Base-by-base conservation (phyloP, 2,113 vertebrate species). In the Diadophis punctatus region DNA sequence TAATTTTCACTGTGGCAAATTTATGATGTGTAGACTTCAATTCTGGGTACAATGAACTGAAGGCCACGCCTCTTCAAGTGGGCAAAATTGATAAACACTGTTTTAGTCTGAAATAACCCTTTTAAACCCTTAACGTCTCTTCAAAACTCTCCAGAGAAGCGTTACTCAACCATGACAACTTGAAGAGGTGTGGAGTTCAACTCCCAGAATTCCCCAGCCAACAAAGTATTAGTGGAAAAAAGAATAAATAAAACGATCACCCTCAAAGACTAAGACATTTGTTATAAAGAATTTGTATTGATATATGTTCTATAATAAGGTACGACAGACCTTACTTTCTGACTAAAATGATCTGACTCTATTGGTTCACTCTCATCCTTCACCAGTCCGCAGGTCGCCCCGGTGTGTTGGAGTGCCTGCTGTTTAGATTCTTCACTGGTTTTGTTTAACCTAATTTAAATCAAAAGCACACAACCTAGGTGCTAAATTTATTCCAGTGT, bases 401-500 rank as follows among this genome's bases (percentile, higher is more conserved):
- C 58, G 9, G 53, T 20, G 0, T 88, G 4, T 3, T 0, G 3
- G 56, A 49, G 90, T 34, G 58, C 53, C 10, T 16, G 0, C 53
- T 5, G 5, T 56, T 95, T 55, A 96, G 93, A 94, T 95, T 96
- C 23, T 94, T 86, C 60, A 2, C 87, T 5, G 11, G 95, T 91
- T 74, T 88, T 68, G 3, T 60, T 89, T 94, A 96, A 96, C 94
- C 95, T 96, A 92, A 43, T 92, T 84, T 94, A 96, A 95, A 92
- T 93, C 95, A 93, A 93, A 95, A 86, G 74, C 93, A 94, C 94
- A 90, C 91, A 91, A 90, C 55, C 55, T n/a, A 74, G 7, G 1
- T 8, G 89, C 91, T 95, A 91, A 95, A 94, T 96, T 97, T 97
- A 96, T 96, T 93, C 96, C 91, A 49, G 60, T 84, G 89, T 95